Percentiles rank a stretch among this genome's conserved stretches.
phyloP scores from a whole-genome alignment of 2,113 vertebrate genomes.

The Dryoscopus gambensis region DNA sequence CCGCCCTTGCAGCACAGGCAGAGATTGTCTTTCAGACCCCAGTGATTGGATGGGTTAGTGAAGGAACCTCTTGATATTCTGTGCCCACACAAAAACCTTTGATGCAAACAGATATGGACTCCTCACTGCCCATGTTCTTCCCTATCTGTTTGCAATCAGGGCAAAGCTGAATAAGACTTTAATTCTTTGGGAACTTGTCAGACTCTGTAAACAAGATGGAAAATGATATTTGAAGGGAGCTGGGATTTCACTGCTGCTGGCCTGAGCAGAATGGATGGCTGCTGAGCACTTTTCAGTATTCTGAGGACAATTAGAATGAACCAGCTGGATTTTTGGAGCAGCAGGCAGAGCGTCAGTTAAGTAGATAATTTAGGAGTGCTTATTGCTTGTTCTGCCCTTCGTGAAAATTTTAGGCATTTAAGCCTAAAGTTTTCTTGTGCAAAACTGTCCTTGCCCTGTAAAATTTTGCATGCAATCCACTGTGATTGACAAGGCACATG shows the following conservation, averaged over 20 bases:
- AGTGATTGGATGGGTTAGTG: background rate
- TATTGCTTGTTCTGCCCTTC: background rate
- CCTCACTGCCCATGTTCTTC: background rate
- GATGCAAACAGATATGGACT: background rate
- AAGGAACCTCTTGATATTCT: background rate
- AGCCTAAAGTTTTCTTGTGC: background rate
- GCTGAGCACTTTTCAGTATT: background rate
- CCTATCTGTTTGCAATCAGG: conserved; percentile 6
- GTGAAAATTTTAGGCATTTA: background rate
- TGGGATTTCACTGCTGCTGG: background rate
- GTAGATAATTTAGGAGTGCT: background rate
- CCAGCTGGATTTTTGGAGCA: background rate
- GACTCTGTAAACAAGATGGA: conserved; percentile 5
- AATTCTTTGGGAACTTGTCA: background rate
- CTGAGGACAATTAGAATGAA: background rate
- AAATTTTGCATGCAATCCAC: background rate
- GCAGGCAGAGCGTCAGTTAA: background rate
- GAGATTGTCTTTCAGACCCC: background rate
- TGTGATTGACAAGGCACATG: background rate
- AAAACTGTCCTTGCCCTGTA: background rate
- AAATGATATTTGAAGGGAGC: conserved; percentile 1
- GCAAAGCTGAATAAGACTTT: background rate
- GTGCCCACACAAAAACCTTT: background rate
- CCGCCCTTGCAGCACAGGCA: background rate
- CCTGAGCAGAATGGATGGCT: background rate